phyloP scores from a whole-genome alignment of 2,797 vertebrate species.

The Chaetophractus vellerosus region DNA sequence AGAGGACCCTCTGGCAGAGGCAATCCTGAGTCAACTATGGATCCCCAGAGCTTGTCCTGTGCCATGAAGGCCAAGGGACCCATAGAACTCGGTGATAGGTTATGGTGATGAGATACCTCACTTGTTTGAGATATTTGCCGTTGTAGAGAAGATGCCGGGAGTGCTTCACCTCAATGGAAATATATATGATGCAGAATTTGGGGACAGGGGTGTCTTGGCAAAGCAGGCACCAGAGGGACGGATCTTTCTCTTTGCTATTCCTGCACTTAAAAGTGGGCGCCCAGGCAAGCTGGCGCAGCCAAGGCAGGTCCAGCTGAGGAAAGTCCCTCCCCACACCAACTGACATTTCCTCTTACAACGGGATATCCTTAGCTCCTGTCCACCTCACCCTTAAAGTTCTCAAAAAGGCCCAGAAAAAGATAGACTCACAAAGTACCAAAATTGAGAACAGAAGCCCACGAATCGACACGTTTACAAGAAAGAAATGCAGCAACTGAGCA shows the following conservation, averaged over 20 bases:
- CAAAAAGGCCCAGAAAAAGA: neutral
- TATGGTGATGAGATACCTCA: neutral
- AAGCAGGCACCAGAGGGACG: neutral
- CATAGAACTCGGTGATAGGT: neutral
- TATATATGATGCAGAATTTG: neutral
- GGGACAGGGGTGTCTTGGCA: neutral
- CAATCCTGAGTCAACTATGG: neutral
- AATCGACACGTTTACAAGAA: neutral
- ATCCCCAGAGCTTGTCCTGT: neutral
- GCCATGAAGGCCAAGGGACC: neutral
- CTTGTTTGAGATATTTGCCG: neutral
- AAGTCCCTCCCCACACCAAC: too few species aligned
- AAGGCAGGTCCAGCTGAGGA: neutral
- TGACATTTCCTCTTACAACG: neutral
- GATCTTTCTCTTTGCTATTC: too few species aligned
- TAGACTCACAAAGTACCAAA: neutral
- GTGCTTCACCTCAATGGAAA: neutral
- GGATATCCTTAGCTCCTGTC: neutral
- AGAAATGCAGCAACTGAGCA: neutral
- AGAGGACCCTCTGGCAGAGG: neutral
- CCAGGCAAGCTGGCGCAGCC: neutral
- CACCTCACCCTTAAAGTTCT: neutral
- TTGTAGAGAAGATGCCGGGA: neutral
- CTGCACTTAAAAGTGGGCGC: too few species aligned
- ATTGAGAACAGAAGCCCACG: neutral